Evolutionary conservation across 1,140 invertebrate genomes (phyloP).

Genomic region (Zaprionus davidi): DNA sequence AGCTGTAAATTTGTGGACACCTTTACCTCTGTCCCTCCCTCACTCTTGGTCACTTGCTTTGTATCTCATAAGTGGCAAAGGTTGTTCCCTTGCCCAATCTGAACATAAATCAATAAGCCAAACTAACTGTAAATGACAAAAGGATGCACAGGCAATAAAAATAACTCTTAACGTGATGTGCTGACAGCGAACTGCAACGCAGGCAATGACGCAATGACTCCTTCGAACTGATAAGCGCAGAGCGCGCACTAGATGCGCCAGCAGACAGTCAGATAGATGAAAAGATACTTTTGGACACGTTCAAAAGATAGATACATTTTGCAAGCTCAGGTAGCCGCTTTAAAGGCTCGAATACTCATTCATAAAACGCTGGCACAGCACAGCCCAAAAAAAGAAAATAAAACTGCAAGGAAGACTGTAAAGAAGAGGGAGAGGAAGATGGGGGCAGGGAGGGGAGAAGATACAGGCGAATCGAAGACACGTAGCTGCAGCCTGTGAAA

Average conservation of each 20-base stretch:
- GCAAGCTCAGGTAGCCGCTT: conserved; percentile 17
- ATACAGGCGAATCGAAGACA: background rate
- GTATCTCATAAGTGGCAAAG: background rate
- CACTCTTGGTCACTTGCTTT: background rate
- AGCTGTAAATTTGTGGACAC: background rate
- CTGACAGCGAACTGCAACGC: conserved; percentile 17
- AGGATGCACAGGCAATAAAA: conserved; percentile 40
- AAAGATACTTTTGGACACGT: conserved; percentile 37
- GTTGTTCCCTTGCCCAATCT: background rate
- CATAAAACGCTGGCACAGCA: conserved; percentile 31
- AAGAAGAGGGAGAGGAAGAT: too few species aligned
- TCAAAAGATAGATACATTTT: background rate
- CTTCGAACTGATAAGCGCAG: conserved; percentile 30
- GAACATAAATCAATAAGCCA: conserved; percentile 39
- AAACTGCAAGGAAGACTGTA: background rate
- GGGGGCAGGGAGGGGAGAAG: background rate
- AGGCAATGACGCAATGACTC: background rate
- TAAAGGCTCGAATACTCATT: conserved; percentile 26
- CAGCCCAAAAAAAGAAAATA: background rate
- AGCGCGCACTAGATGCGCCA: background rate
- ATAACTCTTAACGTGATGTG: conserved; percentile 12
- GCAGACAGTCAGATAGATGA: conserved; percentile 24
- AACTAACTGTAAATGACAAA: conserved; percentile 38
- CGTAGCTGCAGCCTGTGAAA: conserved; percentile 59
- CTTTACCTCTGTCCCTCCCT: background rate